Evolutionary conservation across 2,797 vertebrate genomes (phyloP), one percentile per base, ranked within the genome.

Genomic region (Sebastes iracundus): DNA sequence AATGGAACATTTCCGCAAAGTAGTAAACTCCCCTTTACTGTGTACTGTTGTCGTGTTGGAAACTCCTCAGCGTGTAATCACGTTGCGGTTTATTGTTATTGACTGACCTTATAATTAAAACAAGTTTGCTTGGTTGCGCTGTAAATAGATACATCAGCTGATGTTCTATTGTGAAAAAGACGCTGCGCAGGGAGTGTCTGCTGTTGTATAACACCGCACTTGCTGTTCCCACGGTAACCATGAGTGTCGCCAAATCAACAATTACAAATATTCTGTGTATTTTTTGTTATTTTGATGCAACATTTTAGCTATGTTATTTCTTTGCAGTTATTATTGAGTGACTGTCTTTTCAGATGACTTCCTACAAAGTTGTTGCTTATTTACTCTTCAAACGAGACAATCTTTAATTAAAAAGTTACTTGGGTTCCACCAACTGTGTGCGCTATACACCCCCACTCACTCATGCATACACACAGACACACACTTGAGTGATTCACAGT

Each of bases 371-470:
- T 67, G 28, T 58, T 3, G 25, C 23, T 22, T 22, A 9, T 58
- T 79, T 59, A 49, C 61, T 72, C 61, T 75, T 42, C 75, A 75
- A 74, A 79, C 42, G 72, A 46, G 55, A 18, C 27, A 23, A 52
- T 75, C 56, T 65, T 56, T 81, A 63, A 86, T 87, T 77, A 74
- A 70, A 85, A 80, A 72, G 55, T 33, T 20, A 72, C 59, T 75
- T 65, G 53, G 58, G 55, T 23, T 69, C 28, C 35, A 27, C 23
- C 20, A 25, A 27, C 38, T 75, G 18, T 68, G 28, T 33, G 11
- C 16, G 52, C 35, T 27, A 23, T 38, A 11, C 38, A 32, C 35
- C 52, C 64, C 22, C 65, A 75, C 67, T 14, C 35, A 30, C 42
- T 13, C 22, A 27, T 3, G 1, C 60, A 11, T 13, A 69, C 25